These are phyloP conservation scores for Galerucella pusilla DNA, from an alignment of 2,888 invertebrate species.

Conservation along the genomic window DNA sequence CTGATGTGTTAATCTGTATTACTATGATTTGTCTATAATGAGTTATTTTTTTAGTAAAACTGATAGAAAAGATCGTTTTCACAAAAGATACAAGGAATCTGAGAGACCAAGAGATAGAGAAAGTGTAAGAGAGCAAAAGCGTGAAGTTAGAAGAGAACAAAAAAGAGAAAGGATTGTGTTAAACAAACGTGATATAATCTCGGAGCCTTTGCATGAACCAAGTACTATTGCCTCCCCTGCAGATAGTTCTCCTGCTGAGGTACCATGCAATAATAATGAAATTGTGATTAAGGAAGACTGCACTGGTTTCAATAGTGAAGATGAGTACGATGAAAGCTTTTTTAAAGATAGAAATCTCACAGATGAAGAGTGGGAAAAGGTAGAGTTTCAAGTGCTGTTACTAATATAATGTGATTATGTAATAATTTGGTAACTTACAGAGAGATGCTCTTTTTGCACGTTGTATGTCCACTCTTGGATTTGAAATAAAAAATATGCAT, in stretches of 20 bases:
- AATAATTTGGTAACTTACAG: slow-evolving; percentile 43
- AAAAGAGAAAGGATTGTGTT: slow-evolving; percentile 55
- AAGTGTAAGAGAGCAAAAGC: slow-evolving; percentile 60
- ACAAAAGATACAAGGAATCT: slow-evolving; percentile 62
- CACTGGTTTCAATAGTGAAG: slow-evolving; percentile 64
- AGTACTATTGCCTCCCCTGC: slow-evolving; percentile 48
- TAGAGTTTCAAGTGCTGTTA: slow-evolving; percentile 36
- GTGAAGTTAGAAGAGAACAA: slow-evolving; percentile 57
- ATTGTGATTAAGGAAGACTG: slow-evolving; percentile 60
- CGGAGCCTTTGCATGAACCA: slow-evolving; percentile 56
- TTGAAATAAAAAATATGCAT: slow-evolving; percentile 82
- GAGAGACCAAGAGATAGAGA: slow-evolving; percentile 57
- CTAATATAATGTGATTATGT: neutral
- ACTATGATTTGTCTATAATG: neutral
- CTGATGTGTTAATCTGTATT: neutral
- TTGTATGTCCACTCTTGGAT: slow-evolving; percentile 77
- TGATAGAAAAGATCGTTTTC: slow-evolving; percentile 60
- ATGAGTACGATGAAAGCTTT: slow-evolving; percentile 62
- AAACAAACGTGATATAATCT: slow-evolving; percentile 57
- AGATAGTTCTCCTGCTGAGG: slow-evolving; percentile 54
- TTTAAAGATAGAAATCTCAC: slow-evolving; percentile 55
- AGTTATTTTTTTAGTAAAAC: slow-evolving; percentile 44
- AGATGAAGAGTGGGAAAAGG: slow-evolving; percentile 64
- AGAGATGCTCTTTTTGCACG: slow-evolving; percentile 61
- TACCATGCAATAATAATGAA: slow-evolving; percentile 56